Evolutionary conservation across 2,888 invertebrate species (phyloP), one percentile per base, ranked within the genome.

Genomic region (Disparrhopalites patrizii): DNA sequence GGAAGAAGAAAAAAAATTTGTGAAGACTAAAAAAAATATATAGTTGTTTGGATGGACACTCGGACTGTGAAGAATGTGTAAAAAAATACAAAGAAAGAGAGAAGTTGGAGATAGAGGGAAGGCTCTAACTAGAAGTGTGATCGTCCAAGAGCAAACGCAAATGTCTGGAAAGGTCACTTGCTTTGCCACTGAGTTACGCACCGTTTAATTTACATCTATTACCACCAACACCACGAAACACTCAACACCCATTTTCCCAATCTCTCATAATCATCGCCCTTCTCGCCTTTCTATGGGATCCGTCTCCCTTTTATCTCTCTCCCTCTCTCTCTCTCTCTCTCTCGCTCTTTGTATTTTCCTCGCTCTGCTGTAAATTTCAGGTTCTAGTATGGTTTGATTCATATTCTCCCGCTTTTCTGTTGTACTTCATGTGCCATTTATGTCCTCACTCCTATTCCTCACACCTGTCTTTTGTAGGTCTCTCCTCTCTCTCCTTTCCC

Each of bases 191-290:
- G 73, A 73, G 71, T 75, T 75, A 75, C 75, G 75, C 75, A 71
- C 71, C 70, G 62, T 68, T 70, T 70, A 71, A 75, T 75, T 75
- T 71, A 73, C 75, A 73, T 69, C 71, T 68, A 73, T 75, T 75
- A 75, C 71, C 68, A 47, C 70, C 68, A 62, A 62, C 28, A 25
- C 2, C n/a, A 4, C 15, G 18, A 31, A 55, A 18, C 33, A n/a
- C 33, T 13, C 31, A 55, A 8, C 55, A 33, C 55, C 55, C 15
- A 31, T 55, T 55, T 55, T 55, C 28, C 15, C 28, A 55, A n/a
- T 36, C 55, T 36, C 28, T 20, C n/a, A n/a, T n/a, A n/a, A n/a
- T n/a, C n/a, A n/a, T n/a, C n/a, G n/a, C n/a, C n/a, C n/a, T n/a
- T n/a, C n/a, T n/a, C n/a, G n/a, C n/a, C n/a, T n/a, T n/a, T n/a